Base-by-base conservation (phyloP, 2,888 invertebrate genomes). In the Cyclophora punctaria region DNA sequence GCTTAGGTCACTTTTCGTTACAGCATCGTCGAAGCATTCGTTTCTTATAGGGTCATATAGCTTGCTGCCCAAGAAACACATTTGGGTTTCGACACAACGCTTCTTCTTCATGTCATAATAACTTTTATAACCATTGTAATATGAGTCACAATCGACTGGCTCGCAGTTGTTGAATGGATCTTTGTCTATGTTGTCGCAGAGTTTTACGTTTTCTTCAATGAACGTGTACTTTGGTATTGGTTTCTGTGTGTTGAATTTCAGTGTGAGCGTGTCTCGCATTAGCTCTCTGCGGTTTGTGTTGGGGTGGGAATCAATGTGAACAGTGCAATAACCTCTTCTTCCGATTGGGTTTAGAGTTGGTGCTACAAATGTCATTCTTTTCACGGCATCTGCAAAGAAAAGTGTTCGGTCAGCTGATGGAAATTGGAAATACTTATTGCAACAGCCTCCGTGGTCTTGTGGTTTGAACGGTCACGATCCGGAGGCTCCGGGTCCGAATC, bases 111-210 rank as follows among this genome's bases (percentile, higher is more conserved):
- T 62, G 60, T 67, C 69, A 47, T 62, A 83, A 64, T 69, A 67
- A 0, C 79, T 62, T 46, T 64, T 80, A 47, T 63, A 68, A 0
- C 76, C 80, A 50, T 86, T 86, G 55, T 86, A 84, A 70, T 70
- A 66, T 3, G 58, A 56, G 6, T 83, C 84, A 64, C 86, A 87
- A 48, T 80, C 62, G 0, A 86, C 83, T 49, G 81, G 80, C 4
- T 69, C 69, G 52, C 85, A 86, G 52, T 79, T 56, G 44, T 83
- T 78, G 0, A 80, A 49, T 1, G 83, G 79, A 46, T 86, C 81
- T 61, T 83, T 73, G 33, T 86, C 84, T 2, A 66, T 46, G 5
- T 67, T 51, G 2, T 62, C 56, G 57, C 85, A 87, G 4, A 52
- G 50, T 47, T 59, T 70, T 2, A 71, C 48, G 34, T 61, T 59